Conservation (phyloP, 1,140 invertebrate genomes). For the Ptiloglossa arizonensis region DNA sequence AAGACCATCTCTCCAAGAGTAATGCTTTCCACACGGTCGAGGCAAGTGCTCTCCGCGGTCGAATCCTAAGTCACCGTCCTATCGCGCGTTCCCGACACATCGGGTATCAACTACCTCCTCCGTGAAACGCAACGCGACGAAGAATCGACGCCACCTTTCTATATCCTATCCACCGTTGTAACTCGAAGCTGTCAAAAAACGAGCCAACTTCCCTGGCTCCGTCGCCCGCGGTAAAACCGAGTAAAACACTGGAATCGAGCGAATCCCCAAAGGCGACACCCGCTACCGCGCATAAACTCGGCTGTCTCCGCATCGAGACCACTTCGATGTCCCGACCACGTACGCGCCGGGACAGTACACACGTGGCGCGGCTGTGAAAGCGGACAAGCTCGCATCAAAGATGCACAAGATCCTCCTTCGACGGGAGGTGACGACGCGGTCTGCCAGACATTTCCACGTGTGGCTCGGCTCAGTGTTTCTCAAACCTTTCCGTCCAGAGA, state of each 20-base stretch:
- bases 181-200: too few species aligned
- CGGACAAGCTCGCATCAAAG: constrained; percentile 56
- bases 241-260: constrained; percentile 16
- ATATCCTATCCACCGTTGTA: too few species aligned
- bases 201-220: too few species aligned
- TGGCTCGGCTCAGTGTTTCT: neutral
- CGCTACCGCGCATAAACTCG: constrained; percentile 8
- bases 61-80: too few species aligned
- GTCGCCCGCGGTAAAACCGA: neutral
- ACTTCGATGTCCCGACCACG: constrained; percentile 48
- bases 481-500: too few species aligned
- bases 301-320: constrained; percentile 33
- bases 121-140: too few species aligned
- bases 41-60: too few species aligned
- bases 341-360: constrained; percentile 15
- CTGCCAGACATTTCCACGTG: constrained; percentile 35
- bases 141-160: too few species aligned
- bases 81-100: too few species aligned
- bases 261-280: constrained; percentile 1
- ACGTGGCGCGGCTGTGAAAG: neutral
- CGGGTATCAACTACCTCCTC: too few species aligned
- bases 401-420: constrained; percentile 59
- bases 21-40: too few species aligned
- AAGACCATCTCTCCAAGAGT: too few species aligned
- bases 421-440: constrained; percentile 24